A percentile compares a stretch with the other conserved stretches of the same genome.
These are phyloP conservation scores for Aptenodytes patagonicus DNA, from an alignment of 2,113 vertebrate genomes.

Conservation along the genomic window DNA sequence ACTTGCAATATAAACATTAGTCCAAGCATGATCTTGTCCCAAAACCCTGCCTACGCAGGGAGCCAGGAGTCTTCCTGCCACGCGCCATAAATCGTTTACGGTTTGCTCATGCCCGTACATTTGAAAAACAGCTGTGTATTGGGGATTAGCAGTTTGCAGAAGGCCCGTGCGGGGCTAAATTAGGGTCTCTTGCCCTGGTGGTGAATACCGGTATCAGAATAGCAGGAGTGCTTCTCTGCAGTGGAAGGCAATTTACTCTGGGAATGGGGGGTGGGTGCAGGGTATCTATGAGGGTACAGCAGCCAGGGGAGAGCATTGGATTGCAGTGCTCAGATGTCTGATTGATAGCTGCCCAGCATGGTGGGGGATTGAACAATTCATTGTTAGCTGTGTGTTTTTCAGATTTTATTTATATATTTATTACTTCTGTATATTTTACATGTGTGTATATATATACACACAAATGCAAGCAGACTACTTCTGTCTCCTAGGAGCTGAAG, in stretches of 20 bases:
- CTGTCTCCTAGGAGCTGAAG: background rate
- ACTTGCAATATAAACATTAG: conserved; percentile 67
- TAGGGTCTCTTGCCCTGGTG: conserved; percentile 36
- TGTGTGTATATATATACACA: background rate
- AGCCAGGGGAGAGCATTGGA: background rate
- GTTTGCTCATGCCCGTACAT: conserved; percentile 66
- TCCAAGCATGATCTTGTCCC: conserved; percentile 71
- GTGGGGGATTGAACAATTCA: background rate
- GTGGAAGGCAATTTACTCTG: conserved; percentile 18
- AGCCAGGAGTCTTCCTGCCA: conserved; percentile 76
- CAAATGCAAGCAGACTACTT: background rate
- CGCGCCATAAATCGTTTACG: conserved; percentile 74
- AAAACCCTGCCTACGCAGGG: conserved; percentile 59
- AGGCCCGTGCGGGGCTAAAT: conserved; percentile 60
- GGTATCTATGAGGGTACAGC: background rate
- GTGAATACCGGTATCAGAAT: conserved; percentile 5
- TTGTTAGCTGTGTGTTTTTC: background rate
- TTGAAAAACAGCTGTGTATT: conserved; percentile 68
- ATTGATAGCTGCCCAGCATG: background rate
- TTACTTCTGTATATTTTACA: background rate
- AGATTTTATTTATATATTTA: background rate
- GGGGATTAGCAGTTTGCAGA: conserved; percentile 72
- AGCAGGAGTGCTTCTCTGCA: conserved; percentile 8
- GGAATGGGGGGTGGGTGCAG: background rate
- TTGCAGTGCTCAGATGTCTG: background rate